These are phyloP conservation scores for Pygocentrus nattereri DNA, from an alignment of 2,797 vertebrate species.

Conservation along the genomic window DNA sequence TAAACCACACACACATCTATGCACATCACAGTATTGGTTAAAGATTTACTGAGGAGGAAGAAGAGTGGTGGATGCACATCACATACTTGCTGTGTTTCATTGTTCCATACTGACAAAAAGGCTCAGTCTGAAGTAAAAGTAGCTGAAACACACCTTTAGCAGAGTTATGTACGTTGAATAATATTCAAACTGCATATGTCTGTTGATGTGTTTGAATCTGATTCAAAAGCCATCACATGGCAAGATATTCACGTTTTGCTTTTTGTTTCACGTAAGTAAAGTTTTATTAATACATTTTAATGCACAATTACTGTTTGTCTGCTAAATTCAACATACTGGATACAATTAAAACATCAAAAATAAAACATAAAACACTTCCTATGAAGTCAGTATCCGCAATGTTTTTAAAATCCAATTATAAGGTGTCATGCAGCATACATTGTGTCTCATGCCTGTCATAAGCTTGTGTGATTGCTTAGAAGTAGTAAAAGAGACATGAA, in stretches of 20 bases:
- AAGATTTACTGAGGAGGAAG: neutral
- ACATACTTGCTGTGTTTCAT: neutral
- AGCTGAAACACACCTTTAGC: neutral
- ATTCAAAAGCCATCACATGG: neutral
- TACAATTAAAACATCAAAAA: too few relatives aligned
- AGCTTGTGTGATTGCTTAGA: too few relatives aligned
- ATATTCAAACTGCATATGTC: neutral
- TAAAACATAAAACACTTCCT: too few relatives aligned
- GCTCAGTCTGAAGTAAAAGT: neutral
- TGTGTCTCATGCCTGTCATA: too few relatives aligned
- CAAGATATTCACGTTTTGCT: neutral
- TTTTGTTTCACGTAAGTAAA: too few relatives aligned
- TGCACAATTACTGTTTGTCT: too few relatives aligned
- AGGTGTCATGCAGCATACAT: too few relatives aligned
- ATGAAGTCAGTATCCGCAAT: too few relatives aligned
- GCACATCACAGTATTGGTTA: conserved; percentile 12
- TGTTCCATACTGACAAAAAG: neutral
- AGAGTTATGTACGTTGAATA: neutral
- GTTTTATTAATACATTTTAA: too few relatives aligned
- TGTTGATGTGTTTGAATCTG: conserved; percentile 18
- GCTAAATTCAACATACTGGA: too few relatives aligned
- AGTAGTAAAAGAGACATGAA: too few relatives aligned
- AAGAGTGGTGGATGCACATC: neutral
- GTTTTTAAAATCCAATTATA: too few relatives aligned
- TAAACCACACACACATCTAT: conserved; percentile 4